Evolutionary conservation across 2,888 invertebrate species (phyloP).

Genomic region (Emmelina monodactyla): DNA sequence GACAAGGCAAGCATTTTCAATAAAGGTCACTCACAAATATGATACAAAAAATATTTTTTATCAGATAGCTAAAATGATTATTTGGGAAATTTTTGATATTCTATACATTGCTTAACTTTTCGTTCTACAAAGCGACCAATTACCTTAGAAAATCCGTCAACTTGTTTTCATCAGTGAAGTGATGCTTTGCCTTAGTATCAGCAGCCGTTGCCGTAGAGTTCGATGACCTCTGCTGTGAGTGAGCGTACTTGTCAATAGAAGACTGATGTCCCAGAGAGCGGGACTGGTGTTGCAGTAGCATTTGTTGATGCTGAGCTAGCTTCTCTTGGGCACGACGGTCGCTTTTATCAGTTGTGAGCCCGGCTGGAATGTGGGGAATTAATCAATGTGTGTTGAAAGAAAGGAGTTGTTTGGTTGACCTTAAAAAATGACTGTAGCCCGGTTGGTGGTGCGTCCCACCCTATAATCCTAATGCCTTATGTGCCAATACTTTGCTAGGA

Average conservation of each 20-base stretch:
- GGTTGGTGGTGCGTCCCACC: too few relatives aligned
- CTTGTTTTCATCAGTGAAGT: conserved; percentile 69
- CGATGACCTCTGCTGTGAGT: conserved; percentile 56
- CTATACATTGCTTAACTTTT: too few relatives aligned
- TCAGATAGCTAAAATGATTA: too few relatives aligned
- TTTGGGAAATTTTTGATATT: too few relatives aligned
- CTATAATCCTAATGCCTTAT: too few relatives aligned
- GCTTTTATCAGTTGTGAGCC: conserved; percentile 42
- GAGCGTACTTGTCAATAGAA: conserved; percentile 68
- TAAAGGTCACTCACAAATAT: background rate
- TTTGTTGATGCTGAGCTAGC: conserved; percentile 69
- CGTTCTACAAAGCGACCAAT: too few relatives aligned
- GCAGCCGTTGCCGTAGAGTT: conserved; percentile 30
- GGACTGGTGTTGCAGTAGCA: conserved; percentile 73
- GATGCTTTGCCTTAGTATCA: conserved; percentile 50
- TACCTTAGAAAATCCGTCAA: conserved; percentile 73
- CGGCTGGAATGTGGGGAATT: conserved; percentile 33
- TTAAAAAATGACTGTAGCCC: too few relatives aligned
- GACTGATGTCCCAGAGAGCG: conserved; percentile 66
- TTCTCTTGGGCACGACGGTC: conserved; percentile 55
- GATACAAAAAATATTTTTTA: background rate
- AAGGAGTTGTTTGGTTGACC: too few relatives aligned
- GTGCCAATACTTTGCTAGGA: too few relatives aligned
- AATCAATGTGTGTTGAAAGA: too few relatives aligned
- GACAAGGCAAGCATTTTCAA: too few relatives aligned